Conservation (phyloP, 1,140 invertebrate genomes). For the Patella vulgata region DNA sequence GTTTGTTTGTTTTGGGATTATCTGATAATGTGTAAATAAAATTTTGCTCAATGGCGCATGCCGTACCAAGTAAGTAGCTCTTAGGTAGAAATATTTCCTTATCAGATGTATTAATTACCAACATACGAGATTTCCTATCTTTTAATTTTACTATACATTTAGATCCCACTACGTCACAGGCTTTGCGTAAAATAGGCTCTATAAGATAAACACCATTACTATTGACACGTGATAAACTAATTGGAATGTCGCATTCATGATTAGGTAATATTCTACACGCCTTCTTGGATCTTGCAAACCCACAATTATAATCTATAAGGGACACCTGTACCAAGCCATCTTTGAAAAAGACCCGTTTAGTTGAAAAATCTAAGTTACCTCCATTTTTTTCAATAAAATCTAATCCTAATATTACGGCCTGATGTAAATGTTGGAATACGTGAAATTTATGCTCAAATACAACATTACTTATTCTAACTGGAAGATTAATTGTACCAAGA, state of each 20-base stretch:
- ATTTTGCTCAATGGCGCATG: no score
- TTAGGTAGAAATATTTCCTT: not conserved
- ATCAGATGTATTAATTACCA: not conserved
- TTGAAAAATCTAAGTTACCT: not conserved
- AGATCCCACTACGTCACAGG: no score
- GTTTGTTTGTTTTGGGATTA: not conserved
- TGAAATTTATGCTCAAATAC: not conserved
- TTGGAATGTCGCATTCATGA: not conserved
- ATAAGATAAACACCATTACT: no score
- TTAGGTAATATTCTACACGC: no score
- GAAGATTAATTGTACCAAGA: not conserved
- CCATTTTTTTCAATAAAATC: constrained; percentile 12
- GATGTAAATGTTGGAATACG: not conserved
- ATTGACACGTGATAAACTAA: not conserved
- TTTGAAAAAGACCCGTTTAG: not conserved
- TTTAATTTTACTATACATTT: no score
- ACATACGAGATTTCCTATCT: no score
- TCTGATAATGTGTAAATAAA: no score
- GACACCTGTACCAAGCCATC: not conserved
- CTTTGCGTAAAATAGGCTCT: no score
- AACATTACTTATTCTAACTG: not conserved
- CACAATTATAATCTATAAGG: not conserved
- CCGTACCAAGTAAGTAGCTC: not conserved
- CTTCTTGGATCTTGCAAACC: not conserved
- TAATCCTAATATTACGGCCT: constrained; percentile 11